Percentiles rank a stretch among this genome's conserved stretches.
Conservation (phyloP, 2,888 invertebrate species). For the Epiblema foenella region DNA sequence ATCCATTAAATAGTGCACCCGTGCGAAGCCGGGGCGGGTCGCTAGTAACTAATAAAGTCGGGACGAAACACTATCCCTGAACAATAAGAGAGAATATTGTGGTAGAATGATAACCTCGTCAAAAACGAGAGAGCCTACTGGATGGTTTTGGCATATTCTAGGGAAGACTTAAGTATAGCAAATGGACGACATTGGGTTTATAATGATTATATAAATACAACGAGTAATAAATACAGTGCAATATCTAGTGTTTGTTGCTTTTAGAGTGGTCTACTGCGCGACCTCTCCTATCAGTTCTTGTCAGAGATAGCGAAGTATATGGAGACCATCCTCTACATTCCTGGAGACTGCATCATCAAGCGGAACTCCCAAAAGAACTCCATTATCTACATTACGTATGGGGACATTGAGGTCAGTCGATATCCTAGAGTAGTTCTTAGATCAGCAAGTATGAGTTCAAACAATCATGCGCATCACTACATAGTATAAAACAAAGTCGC, state of each 20-base stretch:
- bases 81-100: no score
- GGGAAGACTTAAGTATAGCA: background rate
- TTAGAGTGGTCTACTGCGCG: slow-evolving; percentile 66
- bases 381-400: slow-evolving; percentile 70
- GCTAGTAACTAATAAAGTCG: no score
- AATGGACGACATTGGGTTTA: no score
- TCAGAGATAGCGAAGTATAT: slow-evolving; percentile 69
- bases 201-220: background rate
- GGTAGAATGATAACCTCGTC: no score
- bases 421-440: no score
- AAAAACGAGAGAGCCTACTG: background rate
- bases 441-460: no score
- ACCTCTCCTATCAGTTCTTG: slow-evolving; percentile 67
- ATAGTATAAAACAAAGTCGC: no score
- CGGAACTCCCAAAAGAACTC: slow-evolving; percentile 62
- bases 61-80: no score
- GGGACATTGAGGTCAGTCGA: slow-evolving; percentile 71
- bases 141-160: background rate
- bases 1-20: no score
- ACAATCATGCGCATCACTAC: no score
- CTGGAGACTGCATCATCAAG: slow-evolving; percentile 71
- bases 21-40: no score
- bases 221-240: background rate
- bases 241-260: slow-evolving; percentile 29
- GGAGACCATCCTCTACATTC: slow-evolving; percentile 72